These are phyloP conservation scores for Ammodramus savannarum DNA, from an alignment of 2,113 vertebrate species.

Conservation along the genomic window DNA sequence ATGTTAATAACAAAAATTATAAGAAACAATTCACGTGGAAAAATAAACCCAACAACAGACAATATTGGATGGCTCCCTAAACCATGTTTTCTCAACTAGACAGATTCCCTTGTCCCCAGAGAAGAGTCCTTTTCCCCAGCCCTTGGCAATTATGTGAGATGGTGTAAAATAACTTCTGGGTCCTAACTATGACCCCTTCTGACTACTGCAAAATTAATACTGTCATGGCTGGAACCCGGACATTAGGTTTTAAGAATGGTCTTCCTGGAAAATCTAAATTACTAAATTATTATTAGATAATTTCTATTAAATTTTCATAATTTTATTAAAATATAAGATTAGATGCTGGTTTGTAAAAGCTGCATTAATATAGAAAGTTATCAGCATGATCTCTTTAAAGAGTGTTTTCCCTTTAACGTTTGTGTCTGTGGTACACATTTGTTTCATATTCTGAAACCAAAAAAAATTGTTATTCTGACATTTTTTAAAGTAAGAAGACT, in stretches of 20 bases:
- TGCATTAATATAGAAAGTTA: neutral
- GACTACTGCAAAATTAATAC: neutral
- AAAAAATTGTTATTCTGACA: neutral
- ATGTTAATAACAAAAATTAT: neutral
- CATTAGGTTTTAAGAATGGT: neutral
- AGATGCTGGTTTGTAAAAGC: neutral
- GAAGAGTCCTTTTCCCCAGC: neutral
- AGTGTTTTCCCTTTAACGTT: neutral
- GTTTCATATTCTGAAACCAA: neutral
- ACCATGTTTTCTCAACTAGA: neutral
- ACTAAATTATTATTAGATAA: neutral
- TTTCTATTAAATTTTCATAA: fast-evolving
- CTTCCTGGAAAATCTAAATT: neutral
- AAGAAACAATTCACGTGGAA: neutral
- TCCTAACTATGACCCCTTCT: neutral
- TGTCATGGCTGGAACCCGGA: neutral
- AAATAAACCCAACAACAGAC: neutral
- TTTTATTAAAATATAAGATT: neutral
- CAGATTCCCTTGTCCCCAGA: neutral
- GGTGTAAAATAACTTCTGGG: neutral
- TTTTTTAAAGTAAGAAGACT: neutral
- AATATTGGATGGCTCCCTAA: fast-evolving
- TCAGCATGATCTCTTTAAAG: neutral
- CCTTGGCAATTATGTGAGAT: neutral
- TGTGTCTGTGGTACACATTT: neutral